Evolutionary conservation across 1,140 invertebrate species (phyloP).

Genomic region (Zaprionus ghesquierei): DNA sequence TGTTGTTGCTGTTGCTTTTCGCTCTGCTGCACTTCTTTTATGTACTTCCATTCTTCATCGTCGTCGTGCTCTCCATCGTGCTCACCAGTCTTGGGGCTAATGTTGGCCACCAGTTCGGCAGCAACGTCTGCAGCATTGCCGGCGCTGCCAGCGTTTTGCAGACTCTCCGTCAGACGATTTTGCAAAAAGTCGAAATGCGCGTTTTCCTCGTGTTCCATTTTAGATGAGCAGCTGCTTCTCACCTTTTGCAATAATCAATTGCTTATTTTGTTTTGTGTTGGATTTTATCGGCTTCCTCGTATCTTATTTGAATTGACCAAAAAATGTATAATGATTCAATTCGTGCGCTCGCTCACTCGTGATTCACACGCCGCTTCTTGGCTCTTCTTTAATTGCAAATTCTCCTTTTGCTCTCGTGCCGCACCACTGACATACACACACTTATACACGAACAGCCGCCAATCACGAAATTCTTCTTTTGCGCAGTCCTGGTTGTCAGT

Average conservation of each 20-base stretch:
- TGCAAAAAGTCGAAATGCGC: conserved; percentile 70
- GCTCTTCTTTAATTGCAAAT: conserved; percentile 66
- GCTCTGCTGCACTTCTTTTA: conserved; percentile 79
- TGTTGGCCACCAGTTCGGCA: conserved; percentile 52
- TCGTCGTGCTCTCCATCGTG: conserved; percentile 58
- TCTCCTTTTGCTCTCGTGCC: conserved; percentile 58
- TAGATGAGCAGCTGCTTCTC: conserved; percentile 23
- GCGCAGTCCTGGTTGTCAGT: conserved; percentile 47
- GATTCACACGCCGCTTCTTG: conserved; percentile 66
- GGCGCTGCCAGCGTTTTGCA: conserved; percentile 65
- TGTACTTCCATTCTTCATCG: conserved; percentile 79
- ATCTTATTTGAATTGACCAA: conserved; percentile 30
- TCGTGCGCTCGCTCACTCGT: conserved; percentile 46
- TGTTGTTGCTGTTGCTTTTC: conserved; percentile 65
- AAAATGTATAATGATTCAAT: conserved; percentile 42
- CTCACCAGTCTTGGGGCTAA: conserved; percentile 51
- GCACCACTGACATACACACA: conserved; percentile 55
- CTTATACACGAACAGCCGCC: conserved; percentile 46
- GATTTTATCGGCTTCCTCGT: conserved; percentile 20
- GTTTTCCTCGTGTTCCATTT: conserved; percentile 80
- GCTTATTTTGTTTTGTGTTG: conserved; percentile 7
- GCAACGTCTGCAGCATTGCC: conserved; percentile 54
- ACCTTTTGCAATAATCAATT: conserved; percentile 44
- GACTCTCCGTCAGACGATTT: conserved; percentile 66
- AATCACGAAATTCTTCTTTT: conserved; percentile 59